Evolutionary conservation across 1,140 invertebrate genomes (phyloP), one percentile per base, ranked within the genome.

Genomic region (Trichogramma pretiosum): DNA sequence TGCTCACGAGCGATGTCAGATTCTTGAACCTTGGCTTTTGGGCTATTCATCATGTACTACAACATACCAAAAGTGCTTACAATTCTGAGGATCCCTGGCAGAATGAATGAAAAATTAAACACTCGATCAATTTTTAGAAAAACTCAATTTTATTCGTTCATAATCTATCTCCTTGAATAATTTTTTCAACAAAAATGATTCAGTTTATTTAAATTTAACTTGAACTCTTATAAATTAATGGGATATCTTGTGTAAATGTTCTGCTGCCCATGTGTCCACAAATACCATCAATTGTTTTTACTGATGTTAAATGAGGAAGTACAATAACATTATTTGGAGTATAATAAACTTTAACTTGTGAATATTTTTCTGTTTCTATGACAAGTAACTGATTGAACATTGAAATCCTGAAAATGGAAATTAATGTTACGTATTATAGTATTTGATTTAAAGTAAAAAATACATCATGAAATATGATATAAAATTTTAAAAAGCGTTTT

Each of bases 231-330:
- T 39, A 43, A 28, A 41, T 17, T 28, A 50, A 24, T 8, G 37
- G 21, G 1, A 21, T 14, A 22, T 46, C 5, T 34, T 47, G 46
- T 8, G 5, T 19, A 11, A 40, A 40, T 0, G 10, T 1, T 17
- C 36, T 38, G 3, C 28, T 30, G 9, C 46, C 46, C 37, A 47
- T 39, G 14, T 47, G 46, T 17, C 46, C 46, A 24, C 46, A 47
- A 11, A 47, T 34, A 8, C 46, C 46, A 34, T 47, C 46, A n/a
- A 47, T 40, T 13, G 14, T 32, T 23, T 30, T 50, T 16, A 14
- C 16, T 8, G 24, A 32, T 26, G 21, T 14, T 14, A 50, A 32
- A 11, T 48, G 34, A 17, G 39, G 46, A 28, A 36, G 23, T 18
- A 44, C 32, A 18, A 47, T n/a, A 5, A 47, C 37, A 47, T 47